Percentiles rank a stretch among this genome's conserved stretches.
phyloP scores from a whole-genome alignment of 2,888 invertebrate genomes.

The Acronicta aceris region DNA sequence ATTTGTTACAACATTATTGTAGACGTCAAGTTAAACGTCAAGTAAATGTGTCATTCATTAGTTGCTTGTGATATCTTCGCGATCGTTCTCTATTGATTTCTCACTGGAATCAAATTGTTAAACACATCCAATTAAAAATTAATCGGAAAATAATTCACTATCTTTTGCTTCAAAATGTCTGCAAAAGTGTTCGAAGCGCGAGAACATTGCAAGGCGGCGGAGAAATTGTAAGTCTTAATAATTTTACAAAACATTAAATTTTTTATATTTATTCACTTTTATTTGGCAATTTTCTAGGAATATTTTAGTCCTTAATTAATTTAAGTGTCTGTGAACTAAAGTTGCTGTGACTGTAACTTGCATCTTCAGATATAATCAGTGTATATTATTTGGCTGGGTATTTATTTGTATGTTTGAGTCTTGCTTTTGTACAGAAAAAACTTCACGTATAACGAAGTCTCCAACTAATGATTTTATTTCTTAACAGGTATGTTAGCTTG shows the following conservation, averaged over 20 bases:
- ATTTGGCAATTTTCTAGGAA: too few species aligned
- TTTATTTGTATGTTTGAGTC: too few species aligned
- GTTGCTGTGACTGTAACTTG: too few species aligned
- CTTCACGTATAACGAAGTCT: too few species aligned
- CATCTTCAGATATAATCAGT: too few species aligned
- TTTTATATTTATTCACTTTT: not conserved
- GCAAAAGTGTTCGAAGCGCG: conserved; percentile 93
- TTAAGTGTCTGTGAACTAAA: too few species aligned
- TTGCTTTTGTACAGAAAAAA: too few species aligned
- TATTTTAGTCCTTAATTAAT: too few species aligned
- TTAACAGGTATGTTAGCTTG: too few species aligned
- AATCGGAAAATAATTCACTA: conserved; percentile 7
- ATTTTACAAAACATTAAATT: not conserved
- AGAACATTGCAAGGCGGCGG: conserved; percentile 94
- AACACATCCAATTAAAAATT: conserved; percentile 5
- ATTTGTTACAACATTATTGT: not conserved
- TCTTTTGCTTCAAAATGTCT: conserved; percentile 63
- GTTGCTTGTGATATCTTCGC: conserved; percentile 16
- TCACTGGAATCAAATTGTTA: conserved; percentile 3
- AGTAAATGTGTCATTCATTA: not conserved
- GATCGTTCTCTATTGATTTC: conserved; percentile 46
- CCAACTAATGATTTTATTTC: too few species aligned
- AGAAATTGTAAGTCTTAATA: conserved; percentile 92
- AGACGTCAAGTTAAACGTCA: not conserved
- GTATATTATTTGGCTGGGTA: too few species aligned